phyloP scores from a whole-genome alignment of 2,888 invertebrate species.

The Lucinisca nassula region DNA sequence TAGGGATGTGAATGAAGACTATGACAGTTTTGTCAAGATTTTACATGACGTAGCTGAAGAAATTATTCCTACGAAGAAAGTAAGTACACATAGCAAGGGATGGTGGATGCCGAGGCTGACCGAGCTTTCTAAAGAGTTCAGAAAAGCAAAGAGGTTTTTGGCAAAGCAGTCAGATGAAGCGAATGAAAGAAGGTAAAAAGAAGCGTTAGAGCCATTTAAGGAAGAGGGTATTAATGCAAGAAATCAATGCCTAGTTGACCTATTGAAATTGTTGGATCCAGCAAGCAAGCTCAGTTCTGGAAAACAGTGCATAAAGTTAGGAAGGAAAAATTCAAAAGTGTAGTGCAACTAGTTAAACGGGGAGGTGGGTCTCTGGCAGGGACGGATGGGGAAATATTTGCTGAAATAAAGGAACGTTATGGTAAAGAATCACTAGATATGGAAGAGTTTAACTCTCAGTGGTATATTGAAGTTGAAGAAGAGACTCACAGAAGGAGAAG shows the following conservation, averaged over 20 bases:
- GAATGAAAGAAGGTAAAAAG: background rate
- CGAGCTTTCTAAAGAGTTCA: background rate
- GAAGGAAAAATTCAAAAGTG: background rate
- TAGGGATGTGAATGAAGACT: background rate
- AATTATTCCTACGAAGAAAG: conserved; percentile 12
- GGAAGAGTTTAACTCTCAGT: background rate
- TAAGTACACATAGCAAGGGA: conserved; percentile 27
- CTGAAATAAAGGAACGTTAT: background rate
- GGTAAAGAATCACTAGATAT: conserved; percentile 5
- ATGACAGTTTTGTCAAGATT: background rate
- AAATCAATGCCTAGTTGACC: background rate
- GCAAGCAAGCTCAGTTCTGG: conserved; percentile 13
- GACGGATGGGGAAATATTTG: conserved; percentile 11
- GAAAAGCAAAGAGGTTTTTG: conserved; percentile 6
- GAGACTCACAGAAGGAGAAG: background rate
- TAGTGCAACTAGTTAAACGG: conserved; percentile 15
- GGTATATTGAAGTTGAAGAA: background rate
- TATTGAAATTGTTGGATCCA: background rate
- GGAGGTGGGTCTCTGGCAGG: conserved; percentile 11
- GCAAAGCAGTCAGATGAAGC: background rate
- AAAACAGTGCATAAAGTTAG: conserved; percentile 1
- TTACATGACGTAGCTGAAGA: background rate
- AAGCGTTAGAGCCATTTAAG: background rate
- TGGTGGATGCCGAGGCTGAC: conserved; percentile 3
- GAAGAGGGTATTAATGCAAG: background rate